Base-by-base conservation (phyloP, 2,888 invertebrate genomes). In the Tortrix viridana region DNA sequence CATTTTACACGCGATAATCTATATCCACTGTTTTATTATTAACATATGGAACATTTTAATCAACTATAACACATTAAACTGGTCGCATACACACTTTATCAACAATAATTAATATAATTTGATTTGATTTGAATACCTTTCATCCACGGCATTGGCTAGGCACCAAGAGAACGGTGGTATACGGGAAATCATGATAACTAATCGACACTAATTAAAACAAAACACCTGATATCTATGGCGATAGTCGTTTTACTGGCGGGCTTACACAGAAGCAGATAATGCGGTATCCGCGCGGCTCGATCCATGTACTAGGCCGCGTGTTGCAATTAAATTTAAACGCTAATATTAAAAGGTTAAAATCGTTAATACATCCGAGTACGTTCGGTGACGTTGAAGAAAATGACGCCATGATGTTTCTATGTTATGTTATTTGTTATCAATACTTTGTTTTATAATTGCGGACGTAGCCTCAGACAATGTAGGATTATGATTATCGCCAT, bases 241-340 rank as follows among this genome's bases (percentile, higher is more conserved):
- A 61, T 58, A 32, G 44, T 57, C 55, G 46, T 43, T 95, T 94
- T 43, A 95, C 82, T 74, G 95, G 94, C 46, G 38, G 50, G 37
- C 56, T 62, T 52, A 61, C 32, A 37, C 47, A 32, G 16, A 47
- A 37, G 19, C 3, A 44, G 56, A 62, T 62, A 57, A 62, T 26
- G 18, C 43, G 50, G 55, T 55, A 61, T 61, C 55, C 61, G 32
- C 60, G 61, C 37, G 55, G 61, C 43, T 49, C 44, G 49, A 61
- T 49, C 48, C 19, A 18, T 32, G 7, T 37, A 20, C 12, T 32
- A 20, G 44, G 26, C 18, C n/a, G 26, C 32, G 20, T 16, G 7
- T n/a, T 43, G 16, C 43, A 22, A 7, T 23, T n/a, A 1, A 37
- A 56, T 26, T 16, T 9, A 9, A 18, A 49, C 49, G 43, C 44